phyloP scores from a whole-genome alignment of 2,113 vertebrate species.

The Carassius auratus region DNA sequence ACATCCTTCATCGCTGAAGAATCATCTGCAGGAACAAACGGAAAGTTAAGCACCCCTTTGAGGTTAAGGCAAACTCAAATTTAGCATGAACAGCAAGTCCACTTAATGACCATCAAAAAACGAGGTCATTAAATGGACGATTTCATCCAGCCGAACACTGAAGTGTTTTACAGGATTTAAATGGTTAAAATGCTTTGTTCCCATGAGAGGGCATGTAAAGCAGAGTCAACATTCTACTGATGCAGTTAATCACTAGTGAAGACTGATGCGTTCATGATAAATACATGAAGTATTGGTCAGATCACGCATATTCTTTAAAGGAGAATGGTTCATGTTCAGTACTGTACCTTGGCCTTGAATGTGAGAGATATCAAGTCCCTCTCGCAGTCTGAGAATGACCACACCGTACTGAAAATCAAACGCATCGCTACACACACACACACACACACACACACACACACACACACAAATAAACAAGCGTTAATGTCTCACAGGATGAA shows the following conservation, averaged over 20 bases:
- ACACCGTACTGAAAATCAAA: slow-evolving; percentile 96
- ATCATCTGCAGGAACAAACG: slow-evolving; percentile 76
- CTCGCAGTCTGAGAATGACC: slow-evolving; percentile 89
- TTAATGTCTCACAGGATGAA: slow-evolving; percentile 31
- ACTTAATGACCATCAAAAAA: background rate
- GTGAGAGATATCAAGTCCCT: slow-evolving; percentile 95
- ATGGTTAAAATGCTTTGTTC: background rate
- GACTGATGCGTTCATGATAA: background rate
- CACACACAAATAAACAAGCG: slow-evolving; percentile 2
- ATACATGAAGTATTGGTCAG: background rate
- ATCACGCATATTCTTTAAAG: background rate
- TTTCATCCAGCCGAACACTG: slow-evolving; percentile 18
- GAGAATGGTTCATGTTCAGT: background rate
- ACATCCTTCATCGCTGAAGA: slow-evolving; percentile 89
- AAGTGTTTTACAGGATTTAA: background rate
- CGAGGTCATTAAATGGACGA: slow-evolving; percentile 20
- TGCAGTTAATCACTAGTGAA: background rate
- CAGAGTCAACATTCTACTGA: background rate
- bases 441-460: slow-evolving; percentile 11
- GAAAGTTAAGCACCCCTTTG: background rate
- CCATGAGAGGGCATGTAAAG: too few species aligned
- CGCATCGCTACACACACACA: slow-evolving; percentile 80
- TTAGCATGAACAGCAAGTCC: background rate
- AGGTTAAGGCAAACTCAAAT: slow-evolving; percentile 10
- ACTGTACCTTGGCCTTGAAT: slow-evolving; percentile 94